phyloP scores from a whole-genome alignment of 1,140 invertebrate species.

The Drosophila baimaii region DNA sequence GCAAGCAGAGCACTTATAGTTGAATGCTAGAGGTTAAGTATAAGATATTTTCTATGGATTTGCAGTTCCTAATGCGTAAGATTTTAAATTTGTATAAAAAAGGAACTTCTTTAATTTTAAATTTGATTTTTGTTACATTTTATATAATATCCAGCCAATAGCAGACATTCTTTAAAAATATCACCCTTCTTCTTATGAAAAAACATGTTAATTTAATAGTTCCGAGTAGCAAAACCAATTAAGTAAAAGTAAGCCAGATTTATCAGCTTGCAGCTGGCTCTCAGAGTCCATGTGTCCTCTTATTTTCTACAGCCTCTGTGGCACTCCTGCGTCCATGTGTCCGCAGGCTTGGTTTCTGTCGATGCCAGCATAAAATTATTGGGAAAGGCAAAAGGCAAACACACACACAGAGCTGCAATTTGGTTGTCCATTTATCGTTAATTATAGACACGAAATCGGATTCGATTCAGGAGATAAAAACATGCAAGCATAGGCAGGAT shows the following conservation, averaged over 20 bases:
- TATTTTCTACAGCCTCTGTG: too few species aligned
- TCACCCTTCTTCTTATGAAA: neutral
- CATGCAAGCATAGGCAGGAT: slow-evolving; percentile 4
- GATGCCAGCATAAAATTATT: slow-evolving; percentile 13
- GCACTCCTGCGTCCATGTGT: too few species aligned
- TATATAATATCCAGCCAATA: too few species aligned
- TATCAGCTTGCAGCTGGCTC: slow-evolving; percentile 8
- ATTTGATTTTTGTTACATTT: neutral
- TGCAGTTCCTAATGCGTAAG: neutral
- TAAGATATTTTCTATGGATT: neutral
- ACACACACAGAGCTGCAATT: slow-evolving; percentile 14
- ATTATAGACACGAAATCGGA: slow-evolving; percentile 60
- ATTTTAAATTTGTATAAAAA: neutral
- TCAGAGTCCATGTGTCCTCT: neutral
- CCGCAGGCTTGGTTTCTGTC: slow-evolving; percentile 37
- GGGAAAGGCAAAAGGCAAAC: neutral
- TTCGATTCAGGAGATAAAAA: slow-evolving; percentile 20
- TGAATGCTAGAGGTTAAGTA: neutral
- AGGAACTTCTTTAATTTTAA: neutral
- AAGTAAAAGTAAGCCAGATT: slow-evolving; percentile 3
- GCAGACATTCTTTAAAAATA: rapidly evolving
- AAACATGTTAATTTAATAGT: neutral
- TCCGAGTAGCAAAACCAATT: slow-evolving; percentile 4
- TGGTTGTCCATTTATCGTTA: slow-evolving; percentile 58
- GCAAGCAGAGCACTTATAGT: slow-evolving; percentile 6